Percentiles rank a stretch among this genome's conserved stretches.
Evolutionary conservation across 2,888 invertebrate species (phyloP).

Genomic region (Eustalomyia histrio): DNA sequence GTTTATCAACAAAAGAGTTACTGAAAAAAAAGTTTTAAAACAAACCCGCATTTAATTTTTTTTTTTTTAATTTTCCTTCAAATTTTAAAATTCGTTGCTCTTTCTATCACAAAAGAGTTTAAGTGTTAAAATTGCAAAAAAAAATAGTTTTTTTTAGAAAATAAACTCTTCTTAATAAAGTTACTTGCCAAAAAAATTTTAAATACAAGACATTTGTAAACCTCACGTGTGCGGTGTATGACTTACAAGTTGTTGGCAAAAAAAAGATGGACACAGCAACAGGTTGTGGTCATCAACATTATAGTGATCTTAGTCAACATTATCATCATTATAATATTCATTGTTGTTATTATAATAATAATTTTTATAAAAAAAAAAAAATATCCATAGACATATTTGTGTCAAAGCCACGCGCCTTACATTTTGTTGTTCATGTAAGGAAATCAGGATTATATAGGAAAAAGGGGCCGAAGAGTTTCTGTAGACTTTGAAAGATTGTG

Average conservation of each 20-base stretch:
- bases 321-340: not conserved
- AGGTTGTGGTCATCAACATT: conserved; percentile 3
- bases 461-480: not conserved
- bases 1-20: not conserved
- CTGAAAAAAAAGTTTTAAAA: not conserved
- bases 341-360: conserved; percentile 13
- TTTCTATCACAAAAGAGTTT: not conserved
- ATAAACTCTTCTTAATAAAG: not conserved
- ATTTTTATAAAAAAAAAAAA: conserved; percentile 5
- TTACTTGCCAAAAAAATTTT: conserved; percentile 1
- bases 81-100: not conserved
- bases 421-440: conserved; percentile 2
- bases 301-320: conserved; percentile 4
- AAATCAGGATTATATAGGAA: not conserved
- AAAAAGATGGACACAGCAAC: conserved; percentile 3
- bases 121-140: not conserved
- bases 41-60: not conserved
- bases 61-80: not conserved
- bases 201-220: conserved; percentile 16
- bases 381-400: conserved; percentile 26
- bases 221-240: conserved; percentile 22
- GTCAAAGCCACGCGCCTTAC: conserved; percentile 53
- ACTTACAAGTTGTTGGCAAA: conserved; percentile 14
- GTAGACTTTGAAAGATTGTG: not conserved
- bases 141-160: not conserved